phyloP scores from a whole-genome alignment of 2,113 vertebrate species.

The Cettia cetti region DNA sequence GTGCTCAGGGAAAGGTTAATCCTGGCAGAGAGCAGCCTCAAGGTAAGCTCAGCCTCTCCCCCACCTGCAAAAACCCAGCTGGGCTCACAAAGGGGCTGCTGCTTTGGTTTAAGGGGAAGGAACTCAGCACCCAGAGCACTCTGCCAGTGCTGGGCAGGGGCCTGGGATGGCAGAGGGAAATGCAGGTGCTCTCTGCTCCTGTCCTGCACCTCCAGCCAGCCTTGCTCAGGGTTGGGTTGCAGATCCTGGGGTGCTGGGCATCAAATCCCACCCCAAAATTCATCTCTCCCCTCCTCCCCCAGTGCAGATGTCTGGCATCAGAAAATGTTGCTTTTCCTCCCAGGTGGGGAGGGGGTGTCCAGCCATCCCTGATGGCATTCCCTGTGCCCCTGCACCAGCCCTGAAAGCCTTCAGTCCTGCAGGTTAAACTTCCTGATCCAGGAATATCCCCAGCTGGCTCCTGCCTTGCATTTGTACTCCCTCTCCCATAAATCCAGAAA shows the following conservation, averaged over 20 bases:
- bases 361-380: fast-evolving
- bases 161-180: background rate
- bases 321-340: background rate
- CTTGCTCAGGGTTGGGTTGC: background rate
- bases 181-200: background rate
- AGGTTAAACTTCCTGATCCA: background rate
- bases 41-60: background rate
- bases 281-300: background rate
- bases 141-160: too few relatives aligned
- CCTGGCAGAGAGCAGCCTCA: background rate
- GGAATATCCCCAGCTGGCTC: background rate
- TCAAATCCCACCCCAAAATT: background rate
- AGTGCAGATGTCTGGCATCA: background rate
- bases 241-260: background rate
- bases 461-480: background rate
- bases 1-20: background rate
- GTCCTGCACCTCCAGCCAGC: background rate
- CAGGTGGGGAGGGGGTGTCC: background rate
- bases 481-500: conserved; percentile 6
- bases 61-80: background rate
- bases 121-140: background rate
- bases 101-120: background rate
- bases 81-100: background rate
- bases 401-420: background rate
- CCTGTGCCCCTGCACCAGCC: fast-evolving